Base-by-base conservation (phyloP, 2,888 invertebrate species). In the Cerastis leucographa region DNA sequence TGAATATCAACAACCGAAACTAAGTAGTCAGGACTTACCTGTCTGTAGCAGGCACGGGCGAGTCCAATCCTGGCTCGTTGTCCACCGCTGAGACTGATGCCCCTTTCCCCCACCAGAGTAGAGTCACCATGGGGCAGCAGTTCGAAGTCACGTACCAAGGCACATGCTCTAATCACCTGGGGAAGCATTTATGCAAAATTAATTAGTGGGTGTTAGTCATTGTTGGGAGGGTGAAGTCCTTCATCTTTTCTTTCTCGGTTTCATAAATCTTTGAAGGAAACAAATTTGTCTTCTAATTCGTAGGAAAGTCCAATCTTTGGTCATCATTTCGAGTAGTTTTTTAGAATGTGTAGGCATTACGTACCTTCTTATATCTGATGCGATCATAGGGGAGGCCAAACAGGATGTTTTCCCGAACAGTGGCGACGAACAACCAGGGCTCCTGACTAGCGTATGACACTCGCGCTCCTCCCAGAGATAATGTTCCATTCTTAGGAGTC, bases 51-150 rank as follows among this genome's bases (percentile, higher is more conserved):
- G 5, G 98, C 98, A 81, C 98, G 96, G 0, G 98, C 98, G 40
- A 98, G 95, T 85, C 98, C 98, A 79, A 99, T 97, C 79, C 98
- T 97, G 0, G 98, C 98, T 83, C 98, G 97, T 94, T 98, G 98
- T 2, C 98, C 98, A 9, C 98, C 98, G 88, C 98, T 98, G 65
- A 99, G 95, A 72, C 97, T 97, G 72, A 98, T 97, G 14, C 98
- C 98, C 74, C 98, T 96, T 90, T 98, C 98, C 0, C 98, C 98
- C 1, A 99, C 98, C 74, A 98, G 90, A 0, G 98, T 98, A 66
- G 97, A 94, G 90, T 98, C 98, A 0, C 98, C 98, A 29, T 97
- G 95, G 0, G 98, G 97, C 71, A 98, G 95, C 83, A 97, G 97
- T 69, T 97, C 97, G 85, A 98, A 97, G 92, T 98, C 98, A 88